Percentiles rank a stretch among this genome's conserved stretches.
These are phyloP conservation scores for Channallabes apus DNA, from an alignment of 2,797 vertebrate genomes.

Conservation along the genomic window DNA sequence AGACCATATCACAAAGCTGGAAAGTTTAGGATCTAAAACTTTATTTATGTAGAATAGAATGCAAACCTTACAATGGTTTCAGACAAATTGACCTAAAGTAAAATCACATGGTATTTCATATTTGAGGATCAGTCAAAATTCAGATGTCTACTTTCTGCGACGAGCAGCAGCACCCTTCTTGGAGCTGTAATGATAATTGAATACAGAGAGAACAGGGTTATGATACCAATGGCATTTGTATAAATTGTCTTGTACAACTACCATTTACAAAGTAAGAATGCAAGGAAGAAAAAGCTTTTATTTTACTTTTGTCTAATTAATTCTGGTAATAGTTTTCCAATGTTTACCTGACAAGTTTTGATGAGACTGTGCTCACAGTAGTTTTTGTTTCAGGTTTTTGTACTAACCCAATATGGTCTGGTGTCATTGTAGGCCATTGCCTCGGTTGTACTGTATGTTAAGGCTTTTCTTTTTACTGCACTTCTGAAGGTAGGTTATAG, in stretches of 20 bases:
- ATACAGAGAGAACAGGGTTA: conserved; percentile 30
- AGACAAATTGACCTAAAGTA: conserved; percentile 39
- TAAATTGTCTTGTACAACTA: neutral
- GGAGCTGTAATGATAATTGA: conserved; percentile 80
- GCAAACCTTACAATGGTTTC: neutral
- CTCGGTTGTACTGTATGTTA: neutral
- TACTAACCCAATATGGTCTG: neutral
- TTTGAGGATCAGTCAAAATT: conserved; percentile 51
- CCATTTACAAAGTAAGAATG: neutral
- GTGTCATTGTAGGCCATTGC: neutral
- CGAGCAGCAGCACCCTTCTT: conserved; percentile 92
- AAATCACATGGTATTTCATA: conserved; percentile 52
- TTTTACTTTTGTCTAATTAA: neutral
- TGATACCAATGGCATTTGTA: neutral
- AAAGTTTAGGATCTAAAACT: conserved; percentile 62
- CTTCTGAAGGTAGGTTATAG: neutral
- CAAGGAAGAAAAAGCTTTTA: neutral
- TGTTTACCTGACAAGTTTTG: neutral
- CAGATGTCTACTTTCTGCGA: conserved; percentile 88
- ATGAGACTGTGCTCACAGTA: neutral
- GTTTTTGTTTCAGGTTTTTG: neutral
- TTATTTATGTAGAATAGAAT: conserved; percentile 80
- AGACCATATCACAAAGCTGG: conserved; percentile 43
- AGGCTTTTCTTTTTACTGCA: neutral
- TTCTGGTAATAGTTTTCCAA: neutral